phyloP scores from a whole-genome alignment of 2,888 invertebrate genomes.

The Panzeria rudis region DNA sequence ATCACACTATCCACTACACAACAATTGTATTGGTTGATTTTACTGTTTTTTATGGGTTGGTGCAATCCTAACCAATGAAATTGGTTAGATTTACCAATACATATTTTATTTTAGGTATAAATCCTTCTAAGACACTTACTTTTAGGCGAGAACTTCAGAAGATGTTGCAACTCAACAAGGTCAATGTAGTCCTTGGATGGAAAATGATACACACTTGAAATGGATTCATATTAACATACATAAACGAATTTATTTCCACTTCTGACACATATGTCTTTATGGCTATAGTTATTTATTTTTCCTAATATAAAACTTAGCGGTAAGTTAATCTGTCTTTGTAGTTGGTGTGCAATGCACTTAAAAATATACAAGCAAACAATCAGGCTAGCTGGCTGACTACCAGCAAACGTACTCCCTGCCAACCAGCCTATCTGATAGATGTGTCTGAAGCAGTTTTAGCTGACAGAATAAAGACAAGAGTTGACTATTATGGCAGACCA shows the following conservation, averaged over 20 bases:
- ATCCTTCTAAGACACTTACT: too few relatives aligned
- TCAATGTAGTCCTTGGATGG: too few relatives aligned
- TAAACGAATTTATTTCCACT: not conserved
- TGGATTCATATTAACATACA: too few relatives aligned
- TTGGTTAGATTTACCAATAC: too few relatives aligned
- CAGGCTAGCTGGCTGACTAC: not conserved
- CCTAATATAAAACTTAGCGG: not conserved
- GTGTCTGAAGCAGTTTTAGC: slow-evolving; percentile 49
- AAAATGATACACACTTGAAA: too few relatives aligned
- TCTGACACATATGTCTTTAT: not conserved
- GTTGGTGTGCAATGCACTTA: slow-evolving; percentile 28
- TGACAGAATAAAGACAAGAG: slow-evolving; percentile 51
- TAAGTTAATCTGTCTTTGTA: not conserved
- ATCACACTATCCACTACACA: too few relatives aligned
- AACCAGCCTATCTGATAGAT: slow-evolving; percentile 42
- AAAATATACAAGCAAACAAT: not conserved
- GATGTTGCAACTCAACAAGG: too few relatives aligned
- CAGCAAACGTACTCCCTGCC: slow-evolving; percentile 28
- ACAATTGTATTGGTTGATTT: too few relatives aligned
- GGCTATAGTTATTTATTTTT: not conserved
- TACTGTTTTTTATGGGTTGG: too few relatives aligned
- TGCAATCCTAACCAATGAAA: too few relatives aligned
- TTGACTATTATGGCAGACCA: slow-evolving; percentile 56
- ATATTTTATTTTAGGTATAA: too few relatives aligned
- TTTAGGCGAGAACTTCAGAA: too few relatives aligned